phyloP scores from a whole-genome alignment of 2,888 invertebrate species.

The Eupithecia inturbata region DNA sequence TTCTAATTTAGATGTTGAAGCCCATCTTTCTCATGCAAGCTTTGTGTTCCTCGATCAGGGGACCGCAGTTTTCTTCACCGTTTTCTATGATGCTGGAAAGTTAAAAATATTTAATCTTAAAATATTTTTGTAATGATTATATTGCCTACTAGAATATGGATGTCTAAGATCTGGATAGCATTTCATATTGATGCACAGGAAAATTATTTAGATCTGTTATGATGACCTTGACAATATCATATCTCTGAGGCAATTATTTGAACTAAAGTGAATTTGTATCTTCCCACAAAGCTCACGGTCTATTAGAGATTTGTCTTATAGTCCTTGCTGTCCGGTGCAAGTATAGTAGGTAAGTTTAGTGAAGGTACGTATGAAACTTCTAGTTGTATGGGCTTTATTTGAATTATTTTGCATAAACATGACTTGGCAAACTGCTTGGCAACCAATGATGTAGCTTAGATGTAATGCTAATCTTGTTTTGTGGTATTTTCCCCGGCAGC shows the following conservation, averaged over 20 bases:
- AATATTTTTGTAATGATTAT: no score
- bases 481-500: background rate
- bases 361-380: no score
- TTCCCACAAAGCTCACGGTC: background rate
- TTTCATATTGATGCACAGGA: background rate
- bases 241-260: background rate
- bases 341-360: no score
- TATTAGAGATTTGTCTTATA: background rate
- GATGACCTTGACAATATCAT: background rate
- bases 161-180: background rate
- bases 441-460: background rate
- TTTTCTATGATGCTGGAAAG: slow-evolving; percentile 91
- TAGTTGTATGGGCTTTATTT: background rate
- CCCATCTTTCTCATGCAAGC: slow-evolving; percentile 98
- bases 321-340: background rate
- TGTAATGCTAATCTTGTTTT: no score
- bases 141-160: background rate
- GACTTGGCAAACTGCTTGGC: background rate
- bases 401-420: background rate
- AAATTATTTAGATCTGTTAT: background rate
- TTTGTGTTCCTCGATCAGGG: slow-evolving; percentile 97
- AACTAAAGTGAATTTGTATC: background rate
- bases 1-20: slow-evolving; percentile 92
- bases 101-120: background rate
- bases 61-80: slow-evolving; percentile 95